Conservation (phyloP, 2,797 vertebrate genomes). For the Fratercula arctica region DNA sequence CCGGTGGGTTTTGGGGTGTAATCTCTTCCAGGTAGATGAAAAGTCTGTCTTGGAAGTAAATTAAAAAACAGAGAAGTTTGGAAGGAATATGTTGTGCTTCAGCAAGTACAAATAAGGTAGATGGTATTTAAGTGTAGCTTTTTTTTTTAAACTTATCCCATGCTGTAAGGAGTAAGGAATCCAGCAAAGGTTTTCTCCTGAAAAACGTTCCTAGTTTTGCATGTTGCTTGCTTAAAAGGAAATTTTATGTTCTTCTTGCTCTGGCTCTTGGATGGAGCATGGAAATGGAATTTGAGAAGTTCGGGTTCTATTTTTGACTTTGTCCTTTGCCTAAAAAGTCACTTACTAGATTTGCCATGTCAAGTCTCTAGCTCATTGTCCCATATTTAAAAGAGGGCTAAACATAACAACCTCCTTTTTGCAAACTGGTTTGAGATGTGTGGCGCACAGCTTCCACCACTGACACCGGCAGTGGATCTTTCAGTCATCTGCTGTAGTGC, state of each 20-base stretch:
- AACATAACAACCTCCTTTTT: background rate
- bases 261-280: background rate
- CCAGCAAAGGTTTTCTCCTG: conserved; percentile 10
- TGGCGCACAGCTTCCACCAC: background rate
- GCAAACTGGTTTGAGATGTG: background rate
- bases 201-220: conserved; percentile 22
- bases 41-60: conserved; percentile 9
- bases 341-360: background rate
- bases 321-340: conserved; percentile 32
- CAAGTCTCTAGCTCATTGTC: background rate
- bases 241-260: background rate
- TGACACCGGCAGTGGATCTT: background rate
- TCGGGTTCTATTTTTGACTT: conserved; percentile 37
- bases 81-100: conserved; percentile 8
- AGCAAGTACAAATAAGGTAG: conserved; percentile 42
- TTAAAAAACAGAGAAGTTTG: background rate
- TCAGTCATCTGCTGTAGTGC: background rate
- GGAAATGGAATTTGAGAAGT: conserved; percentile 14
- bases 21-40: background rate
- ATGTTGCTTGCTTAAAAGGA: conserved; percentile 37
- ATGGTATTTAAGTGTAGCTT: background rate
- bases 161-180: conserved; percentile 54
- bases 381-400: background rate
- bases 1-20: background rate
- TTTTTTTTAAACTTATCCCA: conserved; percentile 9